These are phyloP conservation scores for Rapana venosa DNA, from an alignment of 2,888 invertebrate species.

Conservation along the genomic window DNA sequence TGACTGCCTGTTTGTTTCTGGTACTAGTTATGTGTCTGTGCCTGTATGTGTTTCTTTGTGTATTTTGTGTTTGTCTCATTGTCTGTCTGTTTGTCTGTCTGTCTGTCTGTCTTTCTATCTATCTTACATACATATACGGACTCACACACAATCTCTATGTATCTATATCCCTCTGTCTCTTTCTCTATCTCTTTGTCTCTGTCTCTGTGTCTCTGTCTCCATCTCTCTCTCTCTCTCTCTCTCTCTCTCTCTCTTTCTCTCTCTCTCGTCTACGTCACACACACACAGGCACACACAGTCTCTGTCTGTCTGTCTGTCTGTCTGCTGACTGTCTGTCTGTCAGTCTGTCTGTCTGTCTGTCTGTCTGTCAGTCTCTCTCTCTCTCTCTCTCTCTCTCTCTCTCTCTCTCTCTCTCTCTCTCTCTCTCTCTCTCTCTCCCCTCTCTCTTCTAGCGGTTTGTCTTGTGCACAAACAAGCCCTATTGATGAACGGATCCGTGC, in stretches of 20 bases:
- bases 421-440: background rate
- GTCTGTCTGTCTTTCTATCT: background rate
- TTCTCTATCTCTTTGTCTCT: background rate
- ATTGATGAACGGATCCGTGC: too few species aligned
- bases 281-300: background rate
- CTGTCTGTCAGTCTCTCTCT: background rate
- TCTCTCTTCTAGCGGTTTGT: too few species aligned
- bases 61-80: too few species aligned
- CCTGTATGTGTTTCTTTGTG: too few species aligned
- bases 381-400: background rate
- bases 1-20: background rate
- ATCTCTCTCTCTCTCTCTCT: background rate
- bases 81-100: background rate
- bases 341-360: background rate
- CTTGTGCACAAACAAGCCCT: too few species aligned
- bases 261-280: background rate
- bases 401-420: constrained; percentile 1
- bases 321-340: background rate
- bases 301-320: background rate
- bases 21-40: too few species aligned
- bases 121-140: background rate
- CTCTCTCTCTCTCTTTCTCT: background rate
- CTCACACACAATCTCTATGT: background rate
- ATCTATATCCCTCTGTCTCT: background rate
- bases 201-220: background rate